These are phyloP conservation scores for Rhinichthys osculus DNA, from an alignment of 2,797 vertebrate species.

Conservation along the genomic window DNA sequence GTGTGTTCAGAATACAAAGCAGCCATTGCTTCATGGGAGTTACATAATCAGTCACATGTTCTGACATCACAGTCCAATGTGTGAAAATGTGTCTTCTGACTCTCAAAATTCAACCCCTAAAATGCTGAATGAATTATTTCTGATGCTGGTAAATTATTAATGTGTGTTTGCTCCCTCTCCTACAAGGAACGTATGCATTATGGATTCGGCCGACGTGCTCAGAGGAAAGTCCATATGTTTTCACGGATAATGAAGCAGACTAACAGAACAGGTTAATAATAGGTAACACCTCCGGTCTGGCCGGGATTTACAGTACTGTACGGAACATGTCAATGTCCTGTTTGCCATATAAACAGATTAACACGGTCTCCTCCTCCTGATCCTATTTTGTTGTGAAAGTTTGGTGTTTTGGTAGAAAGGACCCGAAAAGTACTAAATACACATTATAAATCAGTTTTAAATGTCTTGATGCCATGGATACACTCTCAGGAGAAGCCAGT, in stretches of 20 bases:
- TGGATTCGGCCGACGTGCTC: constrained; percentile 28
- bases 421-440: neutral
- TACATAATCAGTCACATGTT: constrained; percentile 39
- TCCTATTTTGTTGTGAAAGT: neutral
- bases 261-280: constrained; percentile 8
- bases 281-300: neutral
- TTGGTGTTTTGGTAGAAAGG: neutral
- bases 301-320: neutral
- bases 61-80: constrained; percentile 37
- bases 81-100: constrained; percentile 44
- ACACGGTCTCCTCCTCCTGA: neutral
- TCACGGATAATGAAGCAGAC: constrained; percentile 1
- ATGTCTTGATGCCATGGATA: neutral
- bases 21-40: constrained; percentile 1
- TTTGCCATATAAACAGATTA: neutral
- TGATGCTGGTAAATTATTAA: constrained; percentile 49
- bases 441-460: neutral
- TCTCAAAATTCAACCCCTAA: constrained; percentile 43
- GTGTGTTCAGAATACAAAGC: constrained; percentile 22
- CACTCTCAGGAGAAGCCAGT: neutral
- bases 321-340: neutral
- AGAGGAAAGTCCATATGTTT: constrained; percentile 39
- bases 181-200: constrained; percentile 48
- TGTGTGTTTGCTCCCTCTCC: constrained; percentile 26
- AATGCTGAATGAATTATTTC: constrained; percentile 53